A percentile compares a stretch with the other conserved stretches of the same genome.
Evolutionary conservation across 2,113 vertebrate genomes (phyloP).

Genomic region (Dissostichus mawsoni): DNA sequence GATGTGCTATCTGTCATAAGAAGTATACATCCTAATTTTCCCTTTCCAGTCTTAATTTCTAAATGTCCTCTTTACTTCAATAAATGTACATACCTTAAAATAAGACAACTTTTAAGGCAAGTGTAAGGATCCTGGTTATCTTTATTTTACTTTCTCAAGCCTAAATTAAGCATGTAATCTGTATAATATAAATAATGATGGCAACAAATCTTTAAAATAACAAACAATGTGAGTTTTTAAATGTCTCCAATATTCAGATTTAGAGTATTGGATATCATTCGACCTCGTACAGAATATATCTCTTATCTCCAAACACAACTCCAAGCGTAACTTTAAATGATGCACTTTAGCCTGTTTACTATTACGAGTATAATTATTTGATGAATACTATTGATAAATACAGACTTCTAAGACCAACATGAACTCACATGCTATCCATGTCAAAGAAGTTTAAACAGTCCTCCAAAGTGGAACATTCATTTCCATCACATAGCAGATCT

Average conservation of each 20-base stretch:
- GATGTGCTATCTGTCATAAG: not conserved
- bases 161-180: not conserved
- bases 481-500: not conserved
- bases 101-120: not conserved
- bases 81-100: not conserved
- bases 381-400: not conserved
- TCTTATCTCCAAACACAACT: not conserved
- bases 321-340: not conserved
- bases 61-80: no score
- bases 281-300: not conserved
- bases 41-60: no score
- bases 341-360: not conserved
- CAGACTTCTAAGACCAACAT: not conserved
- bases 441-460: not conserved
- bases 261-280: not conserved
- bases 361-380: not conserved
- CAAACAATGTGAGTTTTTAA: no score
- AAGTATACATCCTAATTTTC: no score
- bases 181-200: not conserved
- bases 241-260: not conserved
- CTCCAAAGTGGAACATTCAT: not conserved
- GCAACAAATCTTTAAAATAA: not conserved
- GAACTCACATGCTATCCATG: constrained; percentile 41
- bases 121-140: not conserved
- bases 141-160: not conserved